Evolutionary conservation across 2,113 vertebrate genomes (phyloP).

Genomic region (Recurvirostra avosetta): DNA sequence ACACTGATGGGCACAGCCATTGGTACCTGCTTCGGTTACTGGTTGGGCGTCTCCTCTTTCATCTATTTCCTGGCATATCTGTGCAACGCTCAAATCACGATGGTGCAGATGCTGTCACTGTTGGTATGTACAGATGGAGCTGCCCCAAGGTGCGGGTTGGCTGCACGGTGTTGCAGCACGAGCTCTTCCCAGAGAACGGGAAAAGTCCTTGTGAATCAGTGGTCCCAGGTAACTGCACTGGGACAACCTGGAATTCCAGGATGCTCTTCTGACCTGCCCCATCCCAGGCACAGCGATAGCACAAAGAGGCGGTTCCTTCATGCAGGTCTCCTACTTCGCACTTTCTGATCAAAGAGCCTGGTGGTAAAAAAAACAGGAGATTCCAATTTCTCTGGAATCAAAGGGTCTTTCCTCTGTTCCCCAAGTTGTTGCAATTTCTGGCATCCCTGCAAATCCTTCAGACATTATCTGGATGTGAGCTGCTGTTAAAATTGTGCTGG

Average conservation of each 20-base stretch:
- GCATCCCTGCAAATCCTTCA: neutral
- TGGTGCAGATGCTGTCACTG: constrained; percentile 95
- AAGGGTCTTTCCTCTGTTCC: neutral
- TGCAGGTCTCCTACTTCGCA: neutral
- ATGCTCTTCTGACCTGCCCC: neutral
- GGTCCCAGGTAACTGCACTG: neutral
- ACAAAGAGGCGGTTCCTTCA: neutral
- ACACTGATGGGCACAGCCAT: constrained; percentile 98
- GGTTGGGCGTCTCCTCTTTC: constrained; percentile 93
- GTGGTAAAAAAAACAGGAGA: neutral
- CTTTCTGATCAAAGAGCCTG: neutral
- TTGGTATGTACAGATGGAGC: constrained; percentile 75
- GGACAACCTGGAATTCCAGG: neutral
- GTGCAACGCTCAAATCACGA: constrained; percentile 95
- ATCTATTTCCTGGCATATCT: constrained; percentile 96
- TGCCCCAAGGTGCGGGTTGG: neutral
- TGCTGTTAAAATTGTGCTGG: neutral
- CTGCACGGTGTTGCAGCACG: neutral
- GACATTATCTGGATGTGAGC: neutral
- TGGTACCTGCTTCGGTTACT: constrained; percentile 97
- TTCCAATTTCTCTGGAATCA: neutral
- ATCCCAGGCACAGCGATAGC: rapidly evolving
- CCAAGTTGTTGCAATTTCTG: neutral
- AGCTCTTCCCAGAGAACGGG: neutral
- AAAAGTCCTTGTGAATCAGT: neutral